Evolutionary conservation across 2,888 invertebrate genomes (phyloP).

Genomic region (Drosophila nr. fundita): DNA sequence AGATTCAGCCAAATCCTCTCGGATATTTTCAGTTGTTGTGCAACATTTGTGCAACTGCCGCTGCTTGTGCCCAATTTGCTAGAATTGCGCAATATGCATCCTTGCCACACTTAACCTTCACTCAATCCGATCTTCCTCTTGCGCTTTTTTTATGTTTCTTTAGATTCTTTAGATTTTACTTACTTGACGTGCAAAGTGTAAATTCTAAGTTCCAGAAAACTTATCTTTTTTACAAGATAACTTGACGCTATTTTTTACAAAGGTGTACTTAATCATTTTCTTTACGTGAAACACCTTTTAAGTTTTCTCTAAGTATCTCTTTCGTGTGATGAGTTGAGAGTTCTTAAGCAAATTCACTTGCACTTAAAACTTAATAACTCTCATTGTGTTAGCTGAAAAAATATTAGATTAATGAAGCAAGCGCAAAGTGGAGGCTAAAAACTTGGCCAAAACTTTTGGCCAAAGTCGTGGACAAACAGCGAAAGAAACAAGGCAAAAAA

Average conservation of each 20-base stretch:
- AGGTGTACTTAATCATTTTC: background rate
- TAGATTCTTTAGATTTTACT: too few species aligned
- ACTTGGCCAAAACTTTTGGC: constrained; percentile 37
- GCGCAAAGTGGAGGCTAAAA: constrained; percentile 36
- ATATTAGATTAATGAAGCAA: constrained; percentile 34
- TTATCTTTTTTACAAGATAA: background rate
- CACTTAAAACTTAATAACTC: constrained; percentile 40
- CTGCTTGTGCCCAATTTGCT: too few species aligned
- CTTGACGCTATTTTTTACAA: background rate
- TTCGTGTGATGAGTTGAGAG: constrained; percentile 1
- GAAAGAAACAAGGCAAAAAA: background rate
- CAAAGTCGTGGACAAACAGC: constrained; percentile 16
- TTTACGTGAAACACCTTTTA: background rate
- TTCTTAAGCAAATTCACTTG: constrained; percentile 8
- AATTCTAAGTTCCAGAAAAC: background rate
- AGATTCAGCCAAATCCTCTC: background rate
- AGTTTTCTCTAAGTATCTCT: background rate
- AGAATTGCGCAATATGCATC: background rate
- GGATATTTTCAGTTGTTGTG: background rate
- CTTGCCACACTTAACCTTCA: background rate
- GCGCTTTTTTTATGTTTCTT: background rate
- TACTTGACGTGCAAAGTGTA: background rate
- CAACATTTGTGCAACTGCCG: too few species aligned
- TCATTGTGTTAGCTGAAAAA: constrained; percentile 31
- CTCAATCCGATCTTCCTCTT: background rate